Evolutionary conservation across 2,888 invertebrate species (phyloP).

Genomic region (Noctuana brunneofusca): DNA sequence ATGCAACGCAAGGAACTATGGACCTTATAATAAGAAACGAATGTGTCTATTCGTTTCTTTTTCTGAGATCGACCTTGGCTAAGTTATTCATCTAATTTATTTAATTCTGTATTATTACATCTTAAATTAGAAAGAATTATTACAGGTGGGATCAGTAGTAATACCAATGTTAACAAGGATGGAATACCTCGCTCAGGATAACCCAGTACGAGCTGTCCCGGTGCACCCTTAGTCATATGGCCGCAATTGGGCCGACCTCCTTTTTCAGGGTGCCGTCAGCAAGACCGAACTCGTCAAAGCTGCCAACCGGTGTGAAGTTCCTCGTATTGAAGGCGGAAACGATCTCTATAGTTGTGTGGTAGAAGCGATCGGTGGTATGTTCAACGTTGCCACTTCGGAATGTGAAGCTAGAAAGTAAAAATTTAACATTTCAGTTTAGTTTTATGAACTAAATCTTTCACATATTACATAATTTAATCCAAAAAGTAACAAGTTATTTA

Average conservation of each 20-base stretch:
- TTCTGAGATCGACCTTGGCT: no score
- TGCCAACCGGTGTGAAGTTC: constrained; percentile 87
- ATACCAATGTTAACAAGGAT: neutral
- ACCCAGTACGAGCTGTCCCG: constrained; percentile 94
- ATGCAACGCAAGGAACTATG: no score
- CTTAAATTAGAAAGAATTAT: no score
- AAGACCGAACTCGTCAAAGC: constrained; percentile 91
- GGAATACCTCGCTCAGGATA: constrained; percentile 92
- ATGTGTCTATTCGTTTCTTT: no score
- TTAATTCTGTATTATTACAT: no score
- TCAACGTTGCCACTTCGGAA: constrained; percentile 95
- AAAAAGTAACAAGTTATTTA: no score
- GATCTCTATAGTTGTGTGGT: constrained; percentile 93
- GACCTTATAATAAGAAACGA: no score
- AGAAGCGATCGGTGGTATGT: constrained; percentile 94
- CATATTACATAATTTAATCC: no score
- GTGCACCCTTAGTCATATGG: constrained; percentile 90
- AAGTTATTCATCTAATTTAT: no score
- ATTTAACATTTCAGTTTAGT: no score
- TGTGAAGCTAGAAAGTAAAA: constrained; percentile 81
- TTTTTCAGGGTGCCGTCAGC: constrained; percentile 89
- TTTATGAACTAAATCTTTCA: no score
- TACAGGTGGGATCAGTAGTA: no score
- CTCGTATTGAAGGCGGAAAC: constrained; percentile 81
- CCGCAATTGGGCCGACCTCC: constrained; percentile 86